Conservation (phyloP, 1,140 invertebrate species). For the Ephestia elutella region DNA sequence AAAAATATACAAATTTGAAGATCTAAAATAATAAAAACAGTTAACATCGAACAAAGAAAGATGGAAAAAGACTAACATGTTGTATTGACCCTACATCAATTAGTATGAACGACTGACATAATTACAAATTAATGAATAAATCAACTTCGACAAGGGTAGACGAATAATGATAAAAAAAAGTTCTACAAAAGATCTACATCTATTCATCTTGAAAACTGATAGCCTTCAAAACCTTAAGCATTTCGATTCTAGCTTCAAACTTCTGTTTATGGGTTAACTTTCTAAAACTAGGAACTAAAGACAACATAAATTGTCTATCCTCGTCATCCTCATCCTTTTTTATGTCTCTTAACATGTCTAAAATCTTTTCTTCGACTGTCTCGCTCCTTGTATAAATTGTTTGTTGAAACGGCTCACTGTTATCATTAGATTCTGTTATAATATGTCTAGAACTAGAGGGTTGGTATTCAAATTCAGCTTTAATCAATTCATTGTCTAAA, state of each 20-base stretch:
- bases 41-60: too few relatives aligned
- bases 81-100: too few relatives aligned
- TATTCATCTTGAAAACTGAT: conserved; percentile 17
- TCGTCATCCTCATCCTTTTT: conserved; percentile 33
- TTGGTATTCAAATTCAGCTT: conserved; percentile 14
- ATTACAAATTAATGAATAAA: too few relatives aligned
- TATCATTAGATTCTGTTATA: conserved; percentile 4
- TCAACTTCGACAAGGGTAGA: too few relatives aligned
- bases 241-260: conserved; percentile 37
- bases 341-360: conserved; percentile 24
- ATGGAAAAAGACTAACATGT: too few relatives aligned
- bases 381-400: conserved; percentile 14
- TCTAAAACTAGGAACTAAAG: conserved; percentile 33
- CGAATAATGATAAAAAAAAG: too few relatives aligned
- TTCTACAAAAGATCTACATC: neutral
- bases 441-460: neutral
- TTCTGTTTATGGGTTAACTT: conserved; percentile 32
- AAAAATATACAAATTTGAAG: too few relatives aligned
- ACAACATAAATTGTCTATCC: conserved; percentile 36
- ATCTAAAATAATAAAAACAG: too few relatives aligned
- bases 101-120: too few relatives aligned
- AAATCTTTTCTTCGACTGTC: conserved; percentile 20
- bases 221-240: conserved; percentile 30
- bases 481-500: conserved; percentile 12
- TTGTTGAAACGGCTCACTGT: conserved; percentile 3